Evolutionary conservation across 2,888 invertebrate genomes (phyloP), one percentile per base, ranked within the genome.

Genomic region (Pemphredon lugubris): DNA sequence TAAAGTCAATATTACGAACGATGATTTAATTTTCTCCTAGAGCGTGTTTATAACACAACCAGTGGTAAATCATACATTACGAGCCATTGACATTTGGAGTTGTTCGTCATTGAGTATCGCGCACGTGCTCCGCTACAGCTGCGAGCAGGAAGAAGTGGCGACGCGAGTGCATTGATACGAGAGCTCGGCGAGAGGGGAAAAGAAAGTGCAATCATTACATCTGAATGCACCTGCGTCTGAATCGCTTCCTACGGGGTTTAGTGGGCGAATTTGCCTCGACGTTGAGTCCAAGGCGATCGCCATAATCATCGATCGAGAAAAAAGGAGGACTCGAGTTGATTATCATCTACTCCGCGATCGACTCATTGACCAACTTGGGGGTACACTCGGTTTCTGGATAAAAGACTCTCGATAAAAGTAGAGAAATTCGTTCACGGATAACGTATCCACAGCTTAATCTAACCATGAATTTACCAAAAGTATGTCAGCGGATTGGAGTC

Each of bases 201-300:
- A 61, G 50, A 57, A 69, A 73, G 64, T 40, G 69, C 65, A 77
- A 75, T 78, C 78, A 59, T 34, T 75, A 40, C 44, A 51, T 53
- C 63, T 34, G 34, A 53, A 18, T 75, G 65, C 72, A 80, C 71
- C 75, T 81, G 78, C 57, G 50, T 34, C 50, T 37, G 64, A 57
- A 30, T 58, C 42, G 59, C 57, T 73, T 50, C 53, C 63, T 77
- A 44, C 67, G 32, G 54, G 21, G 40, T 44, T 66, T 37, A 30
- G 16, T 48, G 30, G 30, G 34, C 44, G 40, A 54, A 60, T 59
- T 50, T 45, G 45, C 44, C 21, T 9, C 26, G 30, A 26, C 50
- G 44, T 53, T 16, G n/a, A 51, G 37, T 16, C 26, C 47, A 40
- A 54, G 44, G 37, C 53, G 51, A 11, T 40, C 51, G 30, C 21